Base-by-base conservation (phyloP, 2,888 invertebrate genomes). In the Pyralis farinalis region DNA sequence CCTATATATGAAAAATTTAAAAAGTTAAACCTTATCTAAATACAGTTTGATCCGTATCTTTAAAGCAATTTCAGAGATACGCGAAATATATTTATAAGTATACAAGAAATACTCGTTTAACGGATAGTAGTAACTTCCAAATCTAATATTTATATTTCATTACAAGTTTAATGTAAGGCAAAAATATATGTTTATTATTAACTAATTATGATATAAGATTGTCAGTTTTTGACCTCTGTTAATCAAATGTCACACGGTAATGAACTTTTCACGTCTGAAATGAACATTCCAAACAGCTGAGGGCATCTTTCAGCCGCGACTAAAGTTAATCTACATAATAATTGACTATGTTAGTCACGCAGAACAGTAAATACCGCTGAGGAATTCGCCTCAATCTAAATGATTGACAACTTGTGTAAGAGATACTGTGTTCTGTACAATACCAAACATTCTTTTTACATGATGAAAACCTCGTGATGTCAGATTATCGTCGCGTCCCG, bases 241-340 rank as follows among this genome's bases (percentile, higher is more conserved):
- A 30, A 12, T 10, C 3, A 34, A 34, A 34, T 33, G 34, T 35
- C 35, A 44, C 42, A 54, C 61, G 60, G 54, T 63, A 64, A 57
- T 60, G 56, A 58, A 62, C 61, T 63, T 59, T 55, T 46, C 46
- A 47, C 49, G 56, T 45, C 46, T 56, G 49, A 45, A 51, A 47
- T 46, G 47, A 41, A 49, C 49, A 46, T 45, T 41, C 42, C 43
- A 39, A 39, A 39, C 34, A 42, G 36, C 35, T 48, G 46, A 47
- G 46, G 56, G 42, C 37, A 42, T 28, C 43, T 31, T 44, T 46
- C 39, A 42, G 46, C 54, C 59, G 57, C 60, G 55, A 61, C 68
- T 49, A 56, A 59, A 55, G 46, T 46, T n/a, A 63, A 78, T 77
- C 62, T 71, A 61, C 70, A 74, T 76, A 63, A 65, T 61, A 71